Conservation (phyloP, 2,113 vertebrate species). For the Thomomys bottae region DNA sequence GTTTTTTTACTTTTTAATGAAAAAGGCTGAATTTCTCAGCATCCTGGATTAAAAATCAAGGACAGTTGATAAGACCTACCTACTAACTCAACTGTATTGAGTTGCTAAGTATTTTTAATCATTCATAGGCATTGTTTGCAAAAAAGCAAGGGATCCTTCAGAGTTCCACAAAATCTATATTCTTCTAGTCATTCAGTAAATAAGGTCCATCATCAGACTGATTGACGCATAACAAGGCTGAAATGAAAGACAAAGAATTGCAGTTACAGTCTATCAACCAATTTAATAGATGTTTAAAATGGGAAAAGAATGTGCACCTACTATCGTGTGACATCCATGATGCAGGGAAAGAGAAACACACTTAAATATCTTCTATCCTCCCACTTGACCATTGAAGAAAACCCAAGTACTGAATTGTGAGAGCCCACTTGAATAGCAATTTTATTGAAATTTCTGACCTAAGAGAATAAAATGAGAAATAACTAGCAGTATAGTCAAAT, state of each 20-base stretch:
- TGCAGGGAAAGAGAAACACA: background rate
- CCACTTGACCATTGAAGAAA: background rate
- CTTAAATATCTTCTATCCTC: background rate
- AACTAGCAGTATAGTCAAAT: background rate
- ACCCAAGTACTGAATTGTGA: background rate
- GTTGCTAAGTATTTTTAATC: constrained; percentile 20
- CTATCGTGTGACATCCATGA: background rate
- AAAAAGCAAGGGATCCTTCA: constrained; percentile 26
- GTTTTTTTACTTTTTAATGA: background rate
- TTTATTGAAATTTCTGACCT: background rate
- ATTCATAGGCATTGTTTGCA: background rate
- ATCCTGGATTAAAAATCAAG: constrained; percentile 20
- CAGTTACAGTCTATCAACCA: background rate
- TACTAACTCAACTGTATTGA: background rate
- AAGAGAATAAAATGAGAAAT: background rate
- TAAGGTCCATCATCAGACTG: background rate
- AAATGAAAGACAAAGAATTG: constrained; percentile 33
- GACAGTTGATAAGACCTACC: background rate
- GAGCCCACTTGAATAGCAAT: background rate
- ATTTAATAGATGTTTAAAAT: constrained; percentile 21
- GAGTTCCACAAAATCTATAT: constrained; percentile 17
- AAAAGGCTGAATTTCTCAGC: background rate
- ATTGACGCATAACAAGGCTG: background rate
- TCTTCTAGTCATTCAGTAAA: constrained; percentile 13
- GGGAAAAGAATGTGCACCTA: background rate